Conservation (phyloP, 2,888 invertebrate species). For the Euplexia lucipara region DNA sequence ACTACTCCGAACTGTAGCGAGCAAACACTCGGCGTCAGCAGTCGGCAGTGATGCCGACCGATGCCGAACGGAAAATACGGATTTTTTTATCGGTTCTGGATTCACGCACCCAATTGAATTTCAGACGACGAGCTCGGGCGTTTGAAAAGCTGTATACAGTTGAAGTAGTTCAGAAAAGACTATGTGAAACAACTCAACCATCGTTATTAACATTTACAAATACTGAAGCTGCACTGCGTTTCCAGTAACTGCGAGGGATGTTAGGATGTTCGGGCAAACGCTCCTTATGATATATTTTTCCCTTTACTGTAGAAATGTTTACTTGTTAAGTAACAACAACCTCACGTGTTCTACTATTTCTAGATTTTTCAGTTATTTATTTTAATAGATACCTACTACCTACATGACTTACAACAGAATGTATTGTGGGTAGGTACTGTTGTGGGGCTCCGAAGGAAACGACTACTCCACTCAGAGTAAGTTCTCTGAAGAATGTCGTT, state of each 20-base stretch:
- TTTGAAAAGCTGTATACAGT: conserved; percentile 8
- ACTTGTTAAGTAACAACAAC: not conserved
- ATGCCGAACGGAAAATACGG: conserved; percentile 1
- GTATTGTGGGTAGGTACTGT: not conserved
- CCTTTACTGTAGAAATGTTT: conserved; percentile 2
- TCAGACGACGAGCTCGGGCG: not conserved
- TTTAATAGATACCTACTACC: no score
- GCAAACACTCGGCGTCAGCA: conserved; percentile 33
- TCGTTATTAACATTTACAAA: not conserved
- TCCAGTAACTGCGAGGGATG: not conserved
- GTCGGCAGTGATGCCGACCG: not conserved
- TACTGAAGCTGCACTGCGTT: not conserved
- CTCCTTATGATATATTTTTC: conserved; percentile 12
- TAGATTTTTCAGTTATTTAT: no score
- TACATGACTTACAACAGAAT: no score
- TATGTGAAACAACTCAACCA: not conserved
- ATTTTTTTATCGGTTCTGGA: conserved; percentile 8
- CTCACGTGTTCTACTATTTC: not conserved
- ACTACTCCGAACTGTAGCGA: conserved; percentile 14
- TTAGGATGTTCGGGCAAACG: not conserved
- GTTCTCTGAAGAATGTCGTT: not conserved
- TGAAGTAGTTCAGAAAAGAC: not conserved
- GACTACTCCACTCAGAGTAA: no score
- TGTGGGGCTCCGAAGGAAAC: no score
- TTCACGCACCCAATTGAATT: conserved; percentile 8